phyloP scores from a whole-genome alignment of 1,140 invertebrate genomes.

The Maconellicoccus hirsutus region DNA sequence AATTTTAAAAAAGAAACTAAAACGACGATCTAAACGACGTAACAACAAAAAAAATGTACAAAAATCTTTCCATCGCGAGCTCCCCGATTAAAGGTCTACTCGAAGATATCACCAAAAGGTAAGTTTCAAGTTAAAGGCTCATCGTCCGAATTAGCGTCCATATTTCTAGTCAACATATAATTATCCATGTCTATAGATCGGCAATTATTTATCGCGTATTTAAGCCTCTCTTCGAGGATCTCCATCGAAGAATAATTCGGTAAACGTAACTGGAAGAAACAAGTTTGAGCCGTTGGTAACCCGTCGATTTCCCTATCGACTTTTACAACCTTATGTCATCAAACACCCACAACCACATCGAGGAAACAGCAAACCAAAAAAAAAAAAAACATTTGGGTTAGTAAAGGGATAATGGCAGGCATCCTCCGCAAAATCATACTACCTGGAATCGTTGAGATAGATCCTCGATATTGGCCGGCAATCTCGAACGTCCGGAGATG shows the following conservation, averaged over 20 bases:
- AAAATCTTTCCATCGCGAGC: no score
- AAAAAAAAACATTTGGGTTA: no score
- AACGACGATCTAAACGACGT: no score
- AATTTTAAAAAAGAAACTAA: no score
- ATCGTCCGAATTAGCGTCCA: constrained; percentile 43
- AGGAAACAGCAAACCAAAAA: no score
- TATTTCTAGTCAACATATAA: constrained; percentile 54
- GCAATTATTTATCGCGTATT: constrained; percentile 57
- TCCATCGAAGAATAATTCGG: constrained; percentile 48
- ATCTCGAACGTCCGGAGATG: constrained; percentile 51
- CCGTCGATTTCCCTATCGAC: constrained; percentile 47
- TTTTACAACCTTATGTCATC: constrained; percentile 39
- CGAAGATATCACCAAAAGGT: no score
- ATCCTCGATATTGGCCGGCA: constrained; percentile 53
- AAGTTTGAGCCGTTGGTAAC: constrained; percentile 53
- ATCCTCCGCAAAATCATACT: no score
- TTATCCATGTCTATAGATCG: constrained; percentile 62
- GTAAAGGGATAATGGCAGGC: no score
- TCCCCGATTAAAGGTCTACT: no score
- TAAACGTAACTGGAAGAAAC: constrained; percentile 58
- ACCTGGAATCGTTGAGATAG: constrained; percentile 56
- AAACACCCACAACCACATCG: no score
- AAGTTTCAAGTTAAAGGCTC: constrained; percentile 31
- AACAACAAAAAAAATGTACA: no score
- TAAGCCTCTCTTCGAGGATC: constrained; percentile 47